Percentiles rank a stretch among this genome's conserved stretches.
Conservation (phyloP, 2,888 invertebrate species). For the Sesia apiformis region DNA sequence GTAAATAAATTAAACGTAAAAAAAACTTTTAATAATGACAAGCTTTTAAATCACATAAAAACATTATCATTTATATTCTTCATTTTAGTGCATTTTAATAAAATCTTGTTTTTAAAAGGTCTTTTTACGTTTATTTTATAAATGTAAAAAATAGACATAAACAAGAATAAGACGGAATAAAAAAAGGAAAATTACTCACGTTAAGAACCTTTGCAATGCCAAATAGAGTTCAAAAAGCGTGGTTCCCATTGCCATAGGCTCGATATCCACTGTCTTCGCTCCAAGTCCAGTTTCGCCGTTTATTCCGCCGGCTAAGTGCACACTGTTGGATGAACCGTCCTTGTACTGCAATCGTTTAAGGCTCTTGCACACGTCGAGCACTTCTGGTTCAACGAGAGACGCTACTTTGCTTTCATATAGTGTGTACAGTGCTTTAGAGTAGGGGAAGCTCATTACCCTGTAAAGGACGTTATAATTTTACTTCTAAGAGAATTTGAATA, state of each 20-base stretch:
- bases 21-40: no score
- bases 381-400: constrained; percentile 80
- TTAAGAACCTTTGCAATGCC: constrained; percentile 88
- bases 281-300: constrained; percentile 68
- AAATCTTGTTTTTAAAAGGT: no score
- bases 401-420: constrained; percentile 83
- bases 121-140: no score
- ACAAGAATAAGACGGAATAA: no score
- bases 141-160: no score
- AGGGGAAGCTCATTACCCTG: constrained; percentile 82
- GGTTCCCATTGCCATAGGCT: constrained; percentile 87
- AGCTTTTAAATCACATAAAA: no score
- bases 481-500: no score
- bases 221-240: constrained; percentile 94
- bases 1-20: no score
- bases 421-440: constrained; percentile 81
- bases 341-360: constrained; percentile 78
- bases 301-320: constrained; percentile 65
- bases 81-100: no score
- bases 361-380: constrained; percentile 82
- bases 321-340: constrained; percentile 52
- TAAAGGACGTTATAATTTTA: constrained; percentile 20
- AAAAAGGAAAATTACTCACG: constrained; percentile 59
- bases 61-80: no score
- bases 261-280: constrained; percentile 62